Evolutionary conservation across 2,888 invertebrate species (phyloP), one percentile per base, ranked within the genome.

Genomic region (Chrysolina americana): DNA sequence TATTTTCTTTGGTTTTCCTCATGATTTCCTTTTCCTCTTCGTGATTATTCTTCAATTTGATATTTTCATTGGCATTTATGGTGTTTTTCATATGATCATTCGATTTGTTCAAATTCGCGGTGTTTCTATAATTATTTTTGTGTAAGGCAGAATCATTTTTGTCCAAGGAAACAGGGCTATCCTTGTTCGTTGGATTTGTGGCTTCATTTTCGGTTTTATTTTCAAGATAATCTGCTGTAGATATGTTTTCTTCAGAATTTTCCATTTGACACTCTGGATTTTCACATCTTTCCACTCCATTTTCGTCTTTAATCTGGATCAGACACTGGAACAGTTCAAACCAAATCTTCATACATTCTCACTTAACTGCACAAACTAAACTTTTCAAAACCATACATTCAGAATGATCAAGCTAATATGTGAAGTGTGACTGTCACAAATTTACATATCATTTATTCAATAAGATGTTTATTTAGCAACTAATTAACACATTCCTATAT

Each of bases 1-100:
- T 86, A 77, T 87, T 86, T 79, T 85, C 84, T 78, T 86, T 85
- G 15, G 86, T 82, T 79, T 84, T 84, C 73, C 86, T 82, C 86
- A 87, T 87, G 73, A 87, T 87, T 80, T 87, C 87, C 70, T 86
- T 86, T 76, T 87, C 87, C 78, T 84, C 81, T 73, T 87, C 85
- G 70, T 83, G 83, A 65, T 84, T 83, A 41, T 81, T 82, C 56
- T 69, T 69, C 41, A 53, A 65, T 56, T 76, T 72, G 65, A 73
- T 68, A 48, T 75, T 77, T 65, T 77, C 74, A 21, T 73, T 77
- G 19, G 64, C 73, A 44, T 76, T 75, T 21, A 76, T 76, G n/a
- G 65, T 71, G 36, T 69, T 75, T 47, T 68, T 75, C n/a, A 73
- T 68, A 77, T 68, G 62, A 28, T n/a, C 28, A 41, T 68, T 65